Conservation (phyloP, 2,888 invertebrate species). For the Abrostola triplasia region DNA sequence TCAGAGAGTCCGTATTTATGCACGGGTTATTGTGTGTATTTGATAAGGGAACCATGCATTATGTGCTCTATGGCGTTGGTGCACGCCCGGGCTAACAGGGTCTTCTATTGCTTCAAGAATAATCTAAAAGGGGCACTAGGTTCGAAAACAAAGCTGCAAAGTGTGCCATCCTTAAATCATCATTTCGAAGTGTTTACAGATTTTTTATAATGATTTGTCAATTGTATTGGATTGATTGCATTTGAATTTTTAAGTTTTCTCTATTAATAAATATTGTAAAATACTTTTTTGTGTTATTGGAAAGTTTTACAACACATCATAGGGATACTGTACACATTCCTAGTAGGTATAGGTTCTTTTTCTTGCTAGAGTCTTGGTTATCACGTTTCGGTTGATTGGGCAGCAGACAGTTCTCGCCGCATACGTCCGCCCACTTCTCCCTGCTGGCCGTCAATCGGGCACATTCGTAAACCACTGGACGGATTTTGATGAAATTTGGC, state of each 20-base stretch:
- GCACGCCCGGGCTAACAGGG: conserved; percentile 94
- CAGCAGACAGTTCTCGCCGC: too few species aligned
- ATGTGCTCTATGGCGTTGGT: conserved; percentile 99
- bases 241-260: background rate
- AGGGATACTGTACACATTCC: too few species aligned
- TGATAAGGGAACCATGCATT: conserved; percentile 95
- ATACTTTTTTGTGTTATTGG: background rate
- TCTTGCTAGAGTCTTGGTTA: too few species aligned
- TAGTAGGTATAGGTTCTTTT: too few species aligned
- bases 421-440: too few species aligned
- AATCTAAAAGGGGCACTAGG: conserved; percentile 91
- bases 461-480: too few species aligned
- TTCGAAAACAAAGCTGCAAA: conserved; percentile 92
- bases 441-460: too few species aligned
- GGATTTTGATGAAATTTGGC: too few species aligned
- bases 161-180: conserved; percentile 94
- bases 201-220: conserved; percentile 73
- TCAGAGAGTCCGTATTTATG: conserved; percentile 92
- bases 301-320: too few species aligned
- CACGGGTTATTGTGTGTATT: conserved; percentile 95
- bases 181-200: conserved; percentile 95
- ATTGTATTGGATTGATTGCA: too few species aligned
- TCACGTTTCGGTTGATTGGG: too few species aligned
- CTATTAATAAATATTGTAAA: background rate
- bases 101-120: conserved; percentile 91